Percentiles rank a stretch among this genome's conserved stretches.
Conservation (phyloP, 2,888 invertebrate genomes). For the Argyresthia albistria region DNA sequence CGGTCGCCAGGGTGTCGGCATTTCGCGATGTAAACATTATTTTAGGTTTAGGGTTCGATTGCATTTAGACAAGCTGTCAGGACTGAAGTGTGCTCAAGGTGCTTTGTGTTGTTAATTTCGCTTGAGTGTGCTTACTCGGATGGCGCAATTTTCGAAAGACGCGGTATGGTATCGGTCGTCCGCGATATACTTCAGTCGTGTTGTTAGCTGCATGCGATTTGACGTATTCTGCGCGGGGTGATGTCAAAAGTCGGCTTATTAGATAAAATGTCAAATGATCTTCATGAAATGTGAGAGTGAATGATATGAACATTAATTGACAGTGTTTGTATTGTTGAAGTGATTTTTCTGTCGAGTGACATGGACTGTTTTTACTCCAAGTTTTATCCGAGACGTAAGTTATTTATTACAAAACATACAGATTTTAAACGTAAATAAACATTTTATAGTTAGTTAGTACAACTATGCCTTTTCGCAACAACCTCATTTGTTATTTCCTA, state of each 20-base stretch:
- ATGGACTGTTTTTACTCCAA: constrained; percentile 73
- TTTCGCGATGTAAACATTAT: constrained; percentile 72
- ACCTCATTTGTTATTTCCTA: too few relatives aligned
- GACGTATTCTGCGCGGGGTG: constrained; percentile 69
- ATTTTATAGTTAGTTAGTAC: not conserved
- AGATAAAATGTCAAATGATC: constrained; percentile 69
- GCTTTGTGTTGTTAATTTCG: constrained; percentile 70
- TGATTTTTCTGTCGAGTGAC: constrained; percentile 48
- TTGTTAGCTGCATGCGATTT: constrained; percentile 71
- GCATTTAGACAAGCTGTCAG: constrained; percentile 57
- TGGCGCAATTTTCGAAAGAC: constrained; percentile 75
- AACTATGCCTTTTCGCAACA: too few relatives aligned
- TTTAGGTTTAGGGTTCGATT: constrained; percentile 56
- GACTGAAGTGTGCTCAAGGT: constrained; percentile 68
- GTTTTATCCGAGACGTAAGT: constrained; percentile 72
- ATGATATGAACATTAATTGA: constrained; percentile 56
- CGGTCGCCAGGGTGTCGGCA: constrained; percentile 69
- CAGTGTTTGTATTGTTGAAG: constrained; percentile 58
- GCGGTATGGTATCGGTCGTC: constrained; percentile 71
- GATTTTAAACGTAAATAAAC: not conserved
- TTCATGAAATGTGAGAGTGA: constrained; percentile 62
- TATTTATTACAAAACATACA: constrained; percentile 36
- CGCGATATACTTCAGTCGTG: constrained; percentile 74
- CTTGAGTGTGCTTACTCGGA: constrained; percentile 68
- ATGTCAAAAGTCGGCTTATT: constrained; percentile 69